These are phyloP conservation scores for Leucozona laternaria DNA, from an alignment of 2,888 invertebrate genomes.

Conservation along the genomic window DNA sequence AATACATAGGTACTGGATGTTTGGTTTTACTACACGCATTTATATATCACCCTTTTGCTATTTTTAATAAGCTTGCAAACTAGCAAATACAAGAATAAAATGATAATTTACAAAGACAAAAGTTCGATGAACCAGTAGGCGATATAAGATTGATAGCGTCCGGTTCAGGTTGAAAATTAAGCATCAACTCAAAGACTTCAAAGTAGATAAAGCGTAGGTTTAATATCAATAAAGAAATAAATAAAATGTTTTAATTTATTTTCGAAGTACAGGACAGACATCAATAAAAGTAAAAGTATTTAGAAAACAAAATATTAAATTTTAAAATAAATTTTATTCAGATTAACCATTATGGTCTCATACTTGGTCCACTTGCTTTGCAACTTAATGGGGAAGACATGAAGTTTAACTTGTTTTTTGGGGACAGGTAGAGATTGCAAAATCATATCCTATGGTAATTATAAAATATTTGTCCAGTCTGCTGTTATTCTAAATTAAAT, in stretches of 20 bases:
- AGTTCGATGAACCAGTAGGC: background rate
- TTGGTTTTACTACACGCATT: background rate
- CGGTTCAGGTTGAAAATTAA: background rate
- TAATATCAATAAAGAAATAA: background rate
- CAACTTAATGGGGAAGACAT: background rate
- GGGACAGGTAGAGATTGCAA: background rate
- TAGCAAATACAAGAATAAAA: background rate
- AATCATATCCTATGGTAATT: background rate
- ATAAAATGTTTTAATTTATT: background rate
- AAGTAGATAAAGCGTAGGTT: background rate
- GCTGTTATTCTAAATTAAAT: background rate
- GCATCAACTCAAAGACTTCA: background rate
- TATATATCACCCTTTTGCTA: background rate
- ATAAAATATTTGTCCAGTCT: background rate
- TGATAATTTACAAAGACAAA: background rate
- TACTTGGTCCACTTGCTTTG: background rate
- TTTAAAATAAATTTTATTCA: background rate
- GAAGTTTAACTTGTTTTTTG: background rate
- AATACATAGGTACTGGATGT: background rate
- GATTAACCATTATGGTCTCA: background rate
- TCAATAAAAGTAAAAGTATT: background rate
- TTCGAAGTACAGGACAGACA: too few species aligned
- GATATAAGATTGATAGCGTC: background rate
- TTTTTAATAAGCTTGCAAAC: background rate
- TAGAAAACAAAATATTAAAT: background rate